Evolutionary conservation across 2,113 vertebrate species (phyloP).

Genomic region (Callopanchax toddi): DNA sequence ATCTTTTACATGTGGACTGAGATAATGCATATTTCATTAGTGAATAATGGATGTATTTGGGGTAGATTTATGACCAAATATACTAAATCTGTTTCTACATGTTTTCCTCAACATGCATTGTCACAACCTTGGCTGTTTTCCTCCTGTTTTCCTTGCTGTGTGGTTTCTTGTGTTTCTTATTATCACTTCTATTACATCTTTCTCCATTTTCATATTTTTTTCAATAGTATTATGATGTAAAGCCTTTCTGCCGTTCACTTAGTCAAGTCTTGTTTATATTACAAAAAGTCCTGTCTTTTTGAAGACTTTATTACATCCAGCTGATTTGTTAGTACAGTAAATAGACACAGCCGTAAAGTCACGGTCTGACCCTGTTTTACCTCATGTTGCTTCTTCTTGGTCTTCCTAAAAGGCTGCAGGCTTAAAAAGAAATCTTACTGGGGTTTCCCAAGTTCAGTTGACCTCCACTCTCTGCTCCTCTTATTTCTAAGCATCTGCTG

Average conservation of each 20-base stretch:
- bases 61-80: too few species aligned
- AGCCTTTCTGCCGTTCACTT: constrained; percentile 22
- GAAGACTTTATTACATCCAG: constrained; percentile 64
- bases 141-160: constrained; percentile 21
- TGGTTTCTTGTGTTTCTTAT: constrained; percentile 49
- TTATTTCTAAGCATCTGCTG: neutral
- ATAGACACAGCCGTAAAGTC: constrained; percentile 43
- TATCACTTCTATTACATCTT: constrained; percentile 29
- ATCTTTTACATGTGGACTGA: too few species aligned
- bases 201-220: constrained; percentile 24
- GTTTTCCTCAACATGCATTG: neutral
- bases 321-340: constrained; percentile 44
- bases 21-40: too few species aligned
- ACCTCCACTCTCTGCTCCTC: too few species aligned
- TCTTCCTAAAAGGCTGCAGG: constrained; percentile 39
- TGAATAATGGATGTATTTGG: too few species aligned
- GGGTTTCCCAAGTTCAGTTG: constrained; percentile 27
- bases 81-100: too few species aligned
- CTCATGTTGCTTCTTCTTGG: constrained; percentile 36
- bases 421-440: constrained; percentile 22
- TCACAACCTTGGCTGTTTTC: neutral
- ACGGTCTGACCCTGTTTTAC: constrained; percentile 40
- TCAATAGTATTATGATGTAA: constrained; percentile 25
- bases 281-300: constrained; percentile 49
- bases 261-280: constrained; percentile 45